These are phyloP conservation scores for Microctenopoma steveboyesi DNA, from an alignment of 2,797 vertebrate genomes.

Conservation along the genomic window DNA sequence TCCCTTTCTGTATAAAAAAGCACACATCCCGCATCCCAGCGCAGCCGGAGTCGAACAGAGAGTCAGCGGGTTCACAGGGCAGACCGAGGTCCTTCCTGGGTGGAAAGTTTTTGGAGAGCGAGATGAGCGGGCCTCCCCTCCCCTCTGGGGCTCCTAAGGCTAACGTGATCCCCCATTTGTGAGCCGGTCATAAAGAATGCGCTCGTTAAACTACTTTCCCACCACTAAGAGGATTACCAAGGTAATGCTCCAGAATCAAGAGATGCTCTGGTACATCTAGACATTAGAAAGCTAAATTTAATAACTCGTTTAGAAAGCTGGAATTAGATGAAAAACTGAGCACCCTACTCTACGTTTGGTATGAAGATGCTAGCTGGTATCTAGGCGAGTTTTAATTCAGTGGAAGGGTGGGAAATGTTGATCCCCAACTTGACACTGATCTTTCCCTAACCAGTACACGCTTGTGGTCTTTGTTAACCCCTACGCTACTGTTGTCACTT, in stretches of 20 bases:
- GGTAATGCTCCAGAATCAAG: conserved; percentile 81
- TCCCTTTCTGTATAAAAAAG: conserved; percentile 4
- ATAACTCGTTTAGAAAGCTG: conserved; percentile 67
- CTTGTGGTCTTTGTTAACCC: neutral
- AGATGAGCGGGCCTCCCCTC: conserved; percentile 57
- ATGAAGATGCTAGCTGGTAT: conserved; percentile 6
- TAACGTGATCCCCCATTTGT: conserved; percentile 80
- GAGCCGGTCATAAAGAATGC: conserved; percentile 82
- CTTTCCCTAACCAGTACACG: neutral
- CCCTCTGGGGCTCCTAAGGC: conserved; percentile 73
- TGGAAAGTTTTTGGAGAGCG: conserved; percentile 82
- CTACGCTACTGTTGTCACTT: neutral
- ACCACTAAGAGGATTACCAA: conserved; percentile 86
- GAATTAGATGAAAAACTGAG: conserved; percentile 32
- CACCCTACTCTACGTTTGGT: conserved; percentile 5
- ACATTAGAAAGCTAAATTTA: conserved; percentile 67
- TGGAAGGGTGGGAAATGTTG: neutral
- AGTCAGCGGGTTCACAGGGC: conserved; percentile 79
- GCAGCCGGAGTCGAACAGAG: conserved; percentile 28
- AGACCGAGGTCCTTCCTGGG: conserved; percentile 58
- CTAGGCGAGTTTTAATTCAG: neutral
- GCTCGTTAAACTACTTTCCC: conserved; percentile 83
- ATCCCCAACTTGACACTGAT: neutral
- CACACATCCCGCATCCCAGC: conserved; percentile 39
- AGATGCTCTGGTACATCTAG: conserved; percentile 77